Evolutionary conservation across 2,797 vertebrate species (phyloP), one percentile per base, ranked within the genome.

Genomic region (Arrhamphus sclerolepis): DNA sequence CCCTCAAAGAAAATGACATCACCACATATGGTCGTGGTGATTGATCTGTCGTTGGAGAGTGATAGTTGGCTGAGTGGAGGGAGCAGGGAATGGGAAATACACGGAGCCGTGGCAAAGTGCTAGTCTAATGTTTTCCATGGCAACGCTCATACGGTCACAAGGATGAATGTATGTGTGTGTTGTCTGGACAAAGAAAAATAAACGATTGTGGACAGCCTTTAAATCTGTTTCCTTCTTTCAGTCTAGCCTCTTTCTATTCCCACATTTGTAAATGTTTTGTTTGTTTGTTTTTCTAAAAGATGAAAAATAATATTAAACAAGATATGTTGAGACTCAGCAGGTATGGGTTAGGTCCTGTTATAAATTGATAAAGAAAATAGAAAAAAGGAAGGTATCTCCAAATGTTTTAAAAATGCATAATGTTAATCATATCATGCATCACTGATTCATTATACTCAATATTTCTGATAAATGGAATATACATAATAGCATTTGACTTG

Each of bases 1-100:
- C 72, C 77, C 78, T 81, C 60, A 84, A 78, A 80, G 81, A 86
- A 80, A 68, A 87, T 90, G 87, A 89, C 89, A 87, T 89, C 85
- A 86, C 81, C 85, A 86, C 88, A 89, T 85, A 89, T 89, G 87
- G 86, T 69, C 4, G 42, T 49, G 0, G 77, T 87, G 87, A 89
- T 87, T 86, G 86, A 89, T 90, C 80, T 82, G 83, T 88, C 82
- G 29, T 81, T 70, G 43, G 77, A 83, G 83, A 84, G 78, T 53
- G 76, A 85, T 80, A 75, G 74, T 72, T 58, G 69, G 76, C 62
- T 24, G 57, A 75, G 75, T 18, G 66, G 44, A 62, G 70, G 18
- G 46, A 64, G 61, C 26, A 62, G 67, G 56, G 49, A 75, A 43
- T 10, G 67, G 73, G 61, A 65, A 60, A 59, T 60, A 70, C 58